Percentiles rank a stretch among this genome's conserved stretches.
Evolutionary conservation across 2,113 vertebrate species (phyloP).

Genomic region (Lycaon pictus): DNA sequence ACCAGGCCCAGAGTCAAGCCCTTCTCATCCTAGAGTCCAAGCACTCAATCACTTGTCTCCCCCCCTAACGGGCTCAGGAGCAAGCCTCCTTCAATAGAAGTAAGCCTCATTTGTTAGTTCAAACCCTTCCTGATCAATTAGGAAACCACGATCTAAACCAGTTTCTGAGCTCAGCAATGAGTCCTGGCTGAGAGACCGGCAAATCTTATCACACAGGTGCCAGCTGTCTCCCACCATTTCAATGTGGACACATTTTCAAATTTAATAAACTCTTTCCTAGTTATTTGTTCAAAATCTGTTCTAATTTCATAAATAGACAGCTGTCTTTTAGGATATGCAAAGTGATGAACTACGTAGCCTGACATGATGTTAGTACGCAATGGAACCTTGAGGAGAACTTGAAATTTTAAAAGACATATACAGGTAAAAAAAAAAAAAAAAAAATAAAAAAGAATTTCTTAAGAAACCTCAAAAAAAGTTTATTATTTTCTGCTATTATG

Average conservation of each 20-base stretch:
- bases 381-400: not conserved
- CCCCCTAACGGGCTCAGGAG: not conserved
- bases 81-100: not conserved
- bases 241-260: not conserved
- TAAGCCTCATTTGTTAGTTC: conserved; percentile 10
- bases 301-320: not conserved
- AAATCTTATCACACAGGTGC: not conserved
- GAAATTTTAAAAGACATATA: not conserved
- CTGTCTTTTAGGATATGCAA: conserved; percentile 1
- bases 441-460: not conserved
- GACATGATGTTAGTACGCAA: not conserved
- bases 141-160: not conserved
- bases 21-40: not conserved
- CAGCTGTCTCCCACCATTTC: not conserved
- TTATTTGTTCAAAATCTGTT: conserved; percentile 17
- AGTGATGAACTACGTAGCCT: not conserved
- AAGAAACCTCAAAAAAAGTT: not conserved
- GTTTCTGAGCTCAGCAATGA: not conserved
- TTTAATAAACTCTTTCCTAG: not conserved
- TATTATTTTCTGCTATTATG: not conserved
- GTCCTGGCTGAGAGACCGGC: not conserved
- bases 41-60: not conserved
- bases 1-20: not conserved
- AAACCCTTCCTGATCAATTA: not conserved
- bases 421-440: not conserved